Percentiles rank a stretch among this genome's conserved stretches.
phyloP scores from a whole-genome alignment of 2,888 invertebrate species.

The Drosophila prolongata region DNA sequence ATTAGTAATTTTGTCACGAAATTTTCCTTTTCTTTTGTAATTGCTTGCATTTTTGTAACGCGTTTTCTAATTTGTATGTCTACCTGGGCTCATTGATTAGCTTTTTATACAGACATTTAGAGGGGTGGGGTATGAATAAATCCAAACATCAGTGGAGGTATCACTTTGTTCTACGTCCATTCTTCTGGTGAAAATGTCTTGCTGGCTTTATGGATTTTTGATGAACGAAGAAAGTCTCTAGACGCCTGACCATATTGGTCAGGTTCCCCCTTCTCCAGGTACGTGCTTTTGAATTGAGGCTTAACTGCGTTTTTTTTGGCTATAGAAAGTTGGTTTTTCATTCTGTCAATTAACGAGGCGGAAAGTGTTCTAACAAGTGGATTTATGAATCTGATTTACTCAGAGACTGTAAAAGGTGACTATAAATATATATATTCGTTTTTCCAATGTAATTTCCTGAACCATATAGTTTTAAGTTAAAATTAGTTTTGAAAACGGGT shows the following conservation, averaged over 20 bases:
- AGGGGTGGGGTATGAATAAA: background rate
- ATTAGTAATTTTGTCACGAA: conserved; percentile 74
- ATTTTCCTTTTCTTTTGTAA: conserved; percentile 40
- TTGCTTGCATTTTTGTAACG: conserved; percentile 48
- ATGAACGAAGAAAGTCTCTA: conserved; percentile 68
- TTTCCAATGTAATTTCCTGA: too few species aligned
- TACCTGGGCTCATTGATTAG: conserved; percentile 51
- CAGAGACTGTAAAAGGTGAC: too few species aligned
- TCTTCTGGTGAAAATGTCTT: conserved; percentile 68
- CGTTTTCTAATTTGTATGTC: conserved; percentile 50
- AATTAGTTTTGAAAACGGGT: too few species aligned
- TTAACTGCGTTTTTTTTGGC: conserved; percentile 67
- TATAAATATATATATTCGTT: too few species aligned
- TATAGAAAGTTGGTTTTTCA: conserved; percentile 66
- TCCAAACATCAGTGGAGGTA: background rate
- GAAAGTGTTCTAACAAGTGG: conserved; percentile 18
- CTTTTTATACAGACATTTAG: conserved; percentile 50
- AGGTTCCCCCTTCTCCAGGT: conserved; percentile 32
- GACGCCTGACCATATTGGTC: conserved; percentile 58
- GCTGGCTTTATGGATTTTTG: conserved; percentile 67
- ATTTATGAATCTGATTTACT: background rate
- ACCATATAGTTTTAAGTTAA: too few species aligned
- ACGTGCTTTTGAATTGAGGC: conserved; percentile 37
- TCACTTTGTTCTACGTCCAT: conserved; percentile 56
- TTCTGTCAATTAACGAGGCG: conserved; percentile 19